phyloP scores from a whole-genome alignment of 2,113 vertebrate species.

The Peromyscus polionotus region DNA sequence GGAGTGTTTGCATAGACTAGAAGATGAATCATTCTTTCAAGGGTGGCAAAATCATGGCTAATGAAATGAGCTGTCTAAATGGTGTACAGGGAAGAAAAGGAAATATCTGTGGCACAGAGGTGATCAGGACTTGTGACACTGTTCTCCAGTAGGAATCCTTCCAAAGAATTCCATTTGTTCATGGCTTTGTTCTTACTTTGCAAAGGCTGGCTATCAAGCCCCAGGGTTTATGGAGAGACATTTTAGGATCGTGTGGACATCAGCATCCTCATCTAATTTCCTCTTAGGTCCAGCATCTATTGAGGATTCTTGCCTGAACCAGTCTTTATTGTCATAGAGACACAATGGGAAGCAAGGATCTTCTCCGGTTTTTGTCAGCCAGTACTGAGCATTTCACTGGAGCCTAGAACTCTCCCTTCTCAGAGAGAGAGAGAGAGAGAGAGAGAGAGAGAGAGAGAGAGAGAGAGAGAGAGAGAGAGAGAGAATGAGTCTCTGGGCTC shows the following conservation, averaged over 20 bases:
- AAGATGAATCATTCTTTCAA: neutral
- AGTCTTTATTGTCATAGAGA: neutral
- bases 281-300: neutral
- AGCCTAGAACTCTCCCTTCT: neutral
- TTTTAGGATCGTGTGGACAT: neutral
- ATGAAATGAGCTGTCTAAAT: neutral
- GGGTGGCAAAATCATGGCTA: neutral
- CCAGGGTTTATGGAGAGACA: neutral
- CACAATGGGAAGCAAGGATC: neutral
- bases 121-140: neutral
- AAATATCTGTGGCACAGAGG: accelerated
- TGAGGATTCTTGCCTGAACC: neutral
- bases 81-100: neutral
- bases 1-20: neutral
- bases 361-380: too few species aligned
- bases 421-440: neutral
- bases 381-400: neutral
- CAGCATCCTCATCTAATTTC: neutral
- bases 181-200: neutral
- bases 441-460: neutral
- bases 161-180: accelerated
- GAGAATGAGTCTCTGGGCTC: neutral
- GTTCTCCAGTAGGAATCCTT: neutral
- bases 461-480: neutral
- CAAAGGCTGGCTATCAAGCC: neutral